Evolutionary conservation across 2,113 vertebrate genomes (phyloP).

Genomic region (Albula glossodonta): DNA sequence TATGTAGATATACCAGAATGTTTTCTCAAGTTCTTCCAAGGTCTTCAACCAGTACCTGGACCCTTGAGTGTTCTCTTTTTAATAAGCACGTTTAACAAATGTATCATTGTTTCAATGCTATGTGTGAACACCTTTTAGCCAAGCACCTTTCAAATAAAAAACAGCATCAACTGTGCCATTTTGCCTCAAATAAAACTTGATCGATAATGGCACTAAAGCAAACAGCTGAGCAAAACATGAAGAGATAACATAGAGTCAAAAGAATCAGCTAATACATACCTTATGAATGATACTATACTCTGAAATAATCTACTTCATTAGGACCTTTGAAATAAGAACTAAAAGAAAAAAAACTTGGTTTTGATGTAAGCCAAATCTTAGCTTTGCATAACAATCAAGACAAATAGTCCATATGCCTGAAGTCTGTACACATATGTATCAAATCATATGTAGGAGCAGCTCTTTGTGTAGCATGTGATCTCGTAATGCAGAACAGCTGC

Average conservation of each 20-base stretch:
- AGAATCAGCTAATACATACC: neutral
- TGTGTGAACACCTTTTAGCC: neutral
- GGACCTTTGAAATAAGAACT: neutral
- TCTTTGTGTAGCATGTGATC: neutral
- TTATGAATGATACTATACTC: neutral
- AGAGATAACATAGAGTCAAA: neutral
- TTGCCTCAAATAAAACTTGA: neutral
- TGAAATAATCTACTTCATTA: neutral
- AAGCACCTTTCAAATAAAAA: neutral
- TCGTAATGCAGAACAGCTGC: neutral
- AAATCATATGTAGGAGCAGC: neutral
- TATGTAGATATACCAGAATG: neutral
- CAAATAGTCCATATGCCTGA: neutral
- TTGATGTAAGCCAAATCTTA: neutral
- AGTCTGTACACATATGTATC: neutral
- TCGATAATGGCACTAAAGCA: neutral
- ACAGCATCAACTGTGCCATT: neutral
- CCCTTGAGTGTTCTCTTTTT: neutral
- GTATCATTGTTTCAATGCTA: neutral
- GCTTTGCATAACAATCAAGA: conserved; percentile 1
- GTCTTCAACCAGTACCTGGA: neutral
- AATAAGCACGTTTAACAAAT: neutral
- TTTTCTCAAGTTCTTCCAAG: neutral
- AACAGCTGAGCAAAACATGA: neutral
- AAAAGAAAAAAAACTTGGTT: neutral